These are phyloP conservation scores for Adelphocoris suturalis DNA, from an alignment of 2,888 invertebrate species.

Conservation along the genomic window DNA sequence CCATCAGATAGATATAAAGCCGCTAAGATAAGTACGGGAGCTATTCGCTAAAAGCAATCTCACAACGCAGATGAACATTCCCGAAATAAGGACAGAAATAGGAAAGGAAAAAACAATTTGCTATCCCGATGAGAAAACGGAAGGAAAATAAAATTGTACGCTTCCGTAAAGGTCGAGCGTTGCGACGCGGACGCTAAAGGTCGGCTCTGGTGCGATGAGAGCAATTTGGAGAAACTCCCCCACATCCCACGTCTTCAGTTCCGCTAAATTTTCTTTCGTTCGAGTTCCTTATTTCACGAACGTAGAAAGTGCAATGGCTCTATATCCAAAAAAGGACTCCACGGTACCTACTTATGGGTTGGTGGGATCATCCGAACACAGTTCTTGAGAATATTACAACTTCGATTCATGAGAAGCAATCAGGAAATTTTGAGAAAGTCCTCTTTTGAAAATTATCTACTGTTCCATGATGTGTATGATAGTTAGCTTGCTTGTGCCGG, in stretches of 20 bases:
- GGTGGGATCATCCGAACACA: neutral
- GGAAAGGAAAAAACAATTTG: no score
- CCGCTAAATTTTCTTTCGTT: constrained; percentile 26
- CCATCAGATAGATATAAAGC: no score
- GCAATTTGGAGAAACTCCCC: constrained; percentile 32
- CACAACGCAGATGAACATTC: no score
- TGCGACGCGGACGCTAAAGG: constrained; percentile 1
- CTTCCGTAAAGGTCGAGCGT: constrained; percentile 14
- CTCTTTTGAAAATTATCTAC: no score
- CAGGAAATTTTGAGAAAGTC: no score
- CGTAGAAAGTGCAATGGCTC: neutral
- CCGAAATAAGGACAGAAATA: no score
- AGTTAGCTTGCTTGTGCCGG: no score
- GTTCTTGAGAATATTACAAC: neutral
- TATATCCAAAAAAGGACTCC: neutral
- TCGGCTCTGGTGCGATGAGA: constrained; percentile 1
- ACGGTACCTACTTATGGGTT: neutral
- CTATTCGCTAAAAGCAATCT: no score
- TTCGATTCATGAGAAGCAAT: neutral
- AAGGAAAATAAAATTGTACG: neutral
- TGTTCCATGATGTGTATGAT: no score
- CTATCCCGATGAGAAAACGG: neutral
- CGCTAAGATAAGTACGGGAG: no score
- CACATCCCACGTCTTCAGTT: constrained; percentile 16
- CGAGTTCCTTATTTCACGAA: neutral